Evolutionary conservation across 2,113 vertebrate genomes (phyloP).

Genomic region (Megaleporinus macrocephalus): DNA sequence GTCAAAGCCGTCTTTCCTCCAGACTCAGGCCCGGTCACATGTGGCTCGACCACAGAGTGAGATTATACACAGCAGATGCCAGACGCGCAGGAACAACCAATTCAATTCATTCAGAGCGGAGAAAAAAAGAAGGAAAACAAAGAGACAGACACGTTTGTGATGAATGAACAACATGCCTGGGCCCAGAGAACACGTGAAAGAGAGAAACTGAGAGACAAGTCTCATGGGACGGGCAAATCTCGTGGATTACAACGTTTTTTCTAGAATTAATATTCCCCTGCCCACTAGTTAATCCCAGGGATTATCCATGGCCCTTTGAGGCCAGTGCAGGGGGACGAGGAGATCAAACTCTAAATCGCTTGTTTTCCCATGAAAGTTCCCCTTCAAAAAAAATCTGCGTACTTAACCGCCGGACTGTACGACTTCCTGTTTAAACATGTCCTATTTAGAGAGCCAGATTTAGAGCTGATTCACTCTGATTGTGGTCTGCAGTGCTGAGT

Average conservation of each 20-base stretch:
- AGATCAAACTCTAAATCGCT: constrained; percentile 46
- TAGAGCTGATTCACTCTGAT: constrained; percentile 28
- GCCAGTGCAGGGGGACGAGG: constrained; percentile 2
- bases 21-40: constrained; percentile 49
- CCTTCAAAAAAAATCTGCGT: constrained; percentile 21
- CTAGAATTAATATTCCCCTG: constrained; percentile 66
- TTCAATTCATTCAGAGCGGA: constrained; percentile 4
- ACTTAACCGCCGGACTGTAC: constrained; percentile 5
- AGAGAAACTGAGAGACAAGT: constrained; percentile 41
- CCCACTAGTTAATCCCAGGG: constrained; percentile 68
- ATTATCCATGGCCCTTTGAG: constrained; percentile 63
- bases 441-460: constrained; percentile 7
- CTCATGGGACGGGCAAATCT: constrained; percentile 59
- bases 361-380: constrained; percentile 53
- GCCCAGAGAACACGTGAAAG: constrained; percentile 50
- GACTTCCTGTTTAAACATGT: constrained; percentile 44
- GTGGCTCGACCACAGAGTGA: not conserved
- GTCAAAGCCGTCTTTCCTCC: constrained; percentile 20
- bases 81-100: not conserved
- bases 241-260: constrained; percentile 65
- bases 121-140: constrained; percentile 3
- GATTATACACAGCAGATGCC: not conserved
- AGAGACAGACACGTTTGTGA: constrained; percentile 26
- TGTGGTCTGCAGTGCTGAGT: constrained; percentile 6
- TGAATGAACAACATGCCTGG: constrained; percentile 52